phyloP scores from a whole-genome alignment of 2,113 vertebrate genomes.

The Pelecanus crispus region DNA sequence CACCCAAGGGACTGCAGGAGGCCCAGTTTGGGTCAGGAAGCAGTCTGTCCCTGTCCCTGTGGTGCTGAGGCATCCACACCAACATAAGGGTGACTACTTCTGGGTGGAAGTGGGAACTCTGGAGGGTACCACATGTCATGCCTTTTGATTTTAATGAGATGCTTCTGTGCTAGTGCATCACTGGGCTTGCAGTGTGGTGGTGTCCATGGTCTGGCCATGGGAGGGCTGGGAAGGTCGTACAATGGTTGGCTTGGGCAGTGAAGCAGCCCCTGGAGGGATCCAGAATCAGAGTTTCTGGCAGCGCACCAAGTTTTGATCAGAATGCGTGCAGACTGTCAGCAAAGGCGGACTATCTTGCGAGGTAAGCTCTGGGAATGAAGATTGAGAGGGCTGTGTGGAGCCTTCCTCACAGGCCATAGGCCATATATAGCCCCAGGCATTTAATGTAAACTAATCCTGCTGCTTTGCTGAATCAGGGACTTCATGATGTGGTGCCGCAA shows the following conservation, averaged over 20 bases:
- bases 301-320: neutral
- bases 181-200: neutral
- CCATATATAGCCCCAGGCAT: neutral
- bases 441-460: neutral
- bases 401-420: neutral
- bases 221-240: neutral
- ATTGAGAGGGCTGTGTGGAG: neutral
- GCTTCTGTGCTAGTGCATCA: neutral
- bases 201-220: neutral
- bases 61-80: neutral
- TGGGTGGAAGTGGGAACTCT: neutral
- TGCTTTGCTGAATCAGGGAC: neutral
- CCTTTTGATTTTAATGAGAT: neutral
- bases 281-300: neutral
- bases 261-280: neutral
- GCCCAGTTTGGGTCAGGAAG: neutral
- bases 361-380: neutral
- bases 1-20: neutral
- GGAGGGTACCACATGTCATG: fast-evolving
- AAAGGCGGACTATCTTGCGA: neutral
- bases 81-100: neutral
- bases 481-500: neutral
- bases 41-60: neutral
- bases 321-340: neutral
- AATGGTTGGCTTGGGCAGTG: fast-evolving